phyloP scores from a whole-genome alignment of 2,888 invertebrate species.

The Dolomedes plantarius region DNA sequence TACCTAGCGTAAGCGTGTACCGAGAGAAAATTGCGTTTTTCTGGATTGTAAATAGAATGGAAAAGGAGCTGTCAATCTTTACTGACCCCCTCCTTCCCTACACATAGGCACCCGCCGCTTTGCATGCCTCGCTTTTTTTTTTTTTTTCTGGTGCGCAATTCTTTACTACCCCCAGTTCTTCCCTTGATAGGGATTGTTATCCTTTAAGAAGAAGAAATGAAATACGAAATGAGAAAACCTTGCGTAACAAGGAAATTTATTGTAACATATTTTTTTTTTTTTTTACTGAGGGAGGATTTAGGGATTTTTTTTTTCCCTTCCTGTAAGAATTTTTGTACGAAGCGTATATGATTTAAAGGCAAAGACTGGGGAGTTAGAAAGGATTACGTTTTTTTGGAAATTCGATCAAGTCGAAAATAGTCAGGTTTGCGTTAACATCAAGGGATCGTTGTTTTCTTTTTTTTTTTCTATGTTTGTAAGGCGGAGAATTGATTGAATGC shows the following conservation, averaged over 20 bases:
- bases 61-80: constrained; percentile 69
- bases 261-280: constrained; percentile 42
- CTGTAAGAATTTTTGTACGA: constrained; percentile 41
- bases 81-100: constrained; percentile 8
- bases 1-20: constrained; percentile 54
- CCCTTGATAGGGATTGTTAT: constrained; percentile 69
- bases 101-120: constrained; percentile 19
- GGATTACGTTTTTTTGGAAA: constrained; percentile 40
- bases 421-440: constrained; percentile 21
- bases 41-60: constrained; percentile 63
- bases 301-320: background rate
- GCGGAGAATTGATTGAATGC: background rate
- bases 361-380: constrained; percentile 20
- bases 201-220: constrained; percentile 66
- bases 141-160: background rate
- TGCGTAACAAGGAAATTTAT: constrained; percentile 69
- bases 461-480: background rate
- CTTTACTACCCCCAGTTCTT: background rate
- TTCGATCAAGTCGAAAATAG: constrained; percentile 55
- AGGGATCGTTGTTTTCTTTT: background rate
- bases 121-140: constrained; percentile 38
- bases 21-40: constrained; percentile 66
- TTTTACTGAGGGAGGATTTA: constrained; percentile 5
- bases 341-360: constrained; percentile 29
- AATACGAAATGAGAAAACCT: constrained; percentile 62